Percentiles rank a stretch among this genome's conserved stretches.
phyloP scores from a whole-genome alignment of 2,888 invertebrate genomes.

The Parapristionchus giblindavisi region DNA sequence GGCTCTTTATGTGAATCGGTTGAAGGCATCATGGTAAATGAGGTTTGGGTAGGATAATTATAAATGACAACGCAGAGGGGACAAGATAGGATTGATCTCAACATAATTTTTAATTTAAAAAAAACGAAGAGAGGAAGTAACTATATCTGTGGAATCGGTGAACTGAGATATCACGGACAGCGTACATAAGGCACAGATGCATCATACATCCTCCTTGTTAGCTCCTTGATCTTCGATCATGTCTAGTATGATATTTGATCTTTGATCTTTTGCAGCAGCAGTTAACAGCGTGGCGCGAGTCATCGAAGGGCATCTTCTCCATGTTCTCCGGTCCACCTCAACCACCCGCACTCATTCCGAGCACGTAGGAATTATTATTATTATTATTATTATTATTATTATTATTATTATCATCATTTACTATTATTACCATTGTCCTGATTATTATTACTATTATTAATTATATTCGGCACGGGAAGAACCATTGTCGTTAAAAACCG shows the following conservation, averaged over 20 bases:
- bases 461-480: too few species aligned
- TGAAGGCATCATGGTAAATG: not conserved
- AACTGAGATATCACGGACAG: too few species aligned
- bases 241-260: not conserved
- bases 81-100: not conserved
- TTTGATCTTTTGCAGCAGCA: slow-evolving; percentile 39
- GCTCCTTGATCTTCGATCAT: too few species aligned
- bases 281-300: slow-evolving; percentile 47
- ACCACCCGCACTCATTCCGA: slow-evolving; percentile 59
- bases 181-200: too few species aligned
- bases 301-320: slow-evolving; percentile 56
- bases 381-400: not conserved
- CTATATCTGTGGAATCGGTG: too few species aligned
- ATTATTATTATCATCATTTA: not conserved
- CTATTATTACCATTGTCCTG: not conserved
- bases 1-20: too few species aligned
- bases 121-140: too few species aligned
- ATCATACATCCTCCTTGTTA: too few species aligned
- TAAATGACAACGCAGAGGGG: not conserved
- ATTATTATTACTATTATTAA: too few species aligned
- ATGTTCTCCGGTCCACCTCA: slow-evolving; percentile 54
- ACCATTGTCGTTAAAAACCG: too few species aligned
- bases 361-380: slow-evolving; percentile 37
- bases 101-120: not conserved
- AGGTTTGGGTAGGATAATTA: not conserved